Evolutionary conservation across 2,113 vertebrate species (phyloP), one percentile per base, ranked within the genome.

Genomic region (Eupsittula cactorum): DNA sequence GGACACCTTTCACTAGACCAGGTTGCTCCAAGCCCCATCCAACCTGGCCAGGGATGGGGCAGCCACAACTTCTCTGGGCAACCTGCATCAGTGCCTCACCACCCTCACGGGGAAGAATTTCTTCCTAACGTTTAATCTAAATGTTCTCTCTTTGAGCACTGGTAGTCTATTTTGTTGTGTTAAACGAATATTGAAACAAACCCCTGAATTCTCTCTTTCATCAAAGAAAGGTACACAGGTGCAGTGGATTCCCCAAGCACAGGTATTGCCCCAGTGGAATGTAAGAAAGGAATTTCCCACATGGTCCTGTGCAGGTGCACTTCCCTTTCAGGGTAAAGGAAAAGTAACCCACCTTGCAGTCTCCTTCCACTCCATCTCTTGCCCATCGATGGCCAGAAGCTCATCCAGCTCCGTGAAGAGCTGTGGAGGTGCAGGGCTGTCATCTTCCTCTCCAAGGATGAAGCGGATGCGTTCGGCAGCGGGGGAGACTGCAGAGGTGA

Each of bases 281-380:
- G 10, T 11, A 9, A 37, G 19, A 7, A 1, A 13, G 41, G 4
- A 1, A 35, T 52, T 41, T 44, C 27, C 64, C 33, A 31, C 0
- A 1, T 33, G 19, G 23, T 7, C 2, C 78, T n/a, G 46, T 5
- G 23, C 27, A 47, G 63, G 49, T 28, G 59, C 60, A 21, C 10
- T 53, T 57, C 44, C 35, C 50, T 74, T 27, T 6, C 1, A 1
- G 5, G 39, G 44, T 28, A 35, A 73, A 63, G 74, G 27, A 68
- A 91, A 82, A 73, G 13, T 52, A 44, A 74, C 98, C 98, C 98
- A 99, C 99, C 99, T 99, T 37, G 99, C 99, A 3, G 99, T 99
- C 97, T 99, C 99, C 96, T 99, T 99, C 99, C 99, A 99, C 71
- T 99, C 99, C 99, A 99, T 99, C 97, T 99, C 99, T 95, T 99